Conservation (phyloP, 1,140 invertebrate genomes). For the Carcinoscorpius rotundicauda region DNA sequence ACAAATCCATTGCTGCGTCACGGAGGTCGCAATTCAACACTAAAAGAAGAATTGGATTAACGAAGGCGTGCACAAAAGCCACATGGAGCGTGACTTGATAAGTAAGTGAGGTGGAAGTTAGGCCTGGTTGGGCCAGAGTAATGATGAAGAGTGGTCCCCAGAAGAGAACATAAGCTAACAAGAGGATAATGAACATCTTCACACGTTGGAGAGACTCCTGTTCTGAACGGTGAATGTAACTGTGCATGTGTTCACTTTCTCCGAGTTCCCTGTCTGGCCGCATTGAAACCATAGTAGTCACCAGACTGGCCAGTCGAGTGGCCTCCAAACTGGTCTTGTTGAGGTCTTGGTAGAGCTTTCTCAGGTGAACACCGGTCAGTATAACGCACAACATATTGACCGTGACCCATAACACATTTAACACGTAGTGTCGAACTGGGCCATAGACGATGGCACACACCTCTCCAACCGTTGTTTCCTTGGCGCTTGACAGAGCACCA, state of each 20-base stretch:
- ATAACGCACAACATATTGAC: conserved; percentile 76
- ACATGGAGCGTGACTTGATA: conserved; percentile 72
- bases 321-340: conserved; percentile 56
- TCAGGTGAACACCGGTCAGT: conserved; percentile 67
- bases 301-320: conserved; percentile 55
- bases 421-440: conserved; percentile 70
- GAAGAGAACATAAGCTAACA: conserved; percentile 67
- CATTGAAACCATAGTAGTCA: conserved; percentile 58
- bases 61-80: conserved; percentile 72
- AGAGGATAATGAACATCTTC: conserved; percentile 74
- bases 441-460: conserved; percentile 59
- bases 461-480: conserved; percentile 34
- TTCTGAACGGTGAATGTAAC: conserved; percentile 61
- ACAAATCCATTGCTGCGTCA: conserved; percentile 24
- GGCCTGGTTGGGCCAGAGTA: conserved; percentile 43
- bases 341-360: conserved; percentile 69
- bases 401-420: conserved; percentile 78
- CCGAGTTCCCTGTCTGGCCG: conserved; percentile 23
- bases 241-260: conserved; percentile 59
- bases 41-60: conserved; percentile 68
- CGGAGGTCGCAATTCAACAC: conserved; percentile 45
- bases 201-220: conserved; percentile 50
- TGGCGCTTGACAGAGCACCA: conserved; percentile 57
- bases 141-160: conserved; percentile 81
- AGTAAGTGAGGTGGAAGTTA: conserved; percentile 8